Base-by-base conservation (phyloP, 1,140 invertebrate genomes). In the Aphaenogaster ashmeadi region DNA sequence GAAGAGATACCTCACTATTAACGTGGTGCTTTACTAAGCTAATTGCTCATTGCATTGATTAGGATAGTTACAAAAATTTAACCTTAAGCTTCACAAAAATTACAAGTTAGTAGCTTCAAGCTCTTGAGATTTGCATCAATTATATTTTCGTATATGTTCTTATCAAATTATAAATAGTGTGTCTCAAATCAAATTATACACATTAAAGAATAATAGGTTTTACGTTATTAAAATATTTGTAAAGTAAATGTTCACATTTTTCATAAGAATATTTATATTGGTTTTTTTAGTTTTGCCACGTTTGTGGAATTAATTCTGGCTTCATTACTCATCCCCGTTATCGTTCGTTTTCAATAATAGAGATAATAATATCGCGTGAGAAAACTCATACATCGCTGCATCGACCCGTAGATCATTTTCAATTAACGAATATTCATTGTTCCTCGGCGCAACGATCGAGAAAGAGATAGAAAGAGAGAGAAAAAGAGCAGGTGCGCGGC, bases 1-100 rank as follows among this genome's bases (percentile, higher is more conserved):
- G 4, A 83, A 62, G 27, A 84, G 56, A 84, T 74, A 84, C 33
- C 69, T 83, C 41, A 13, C 41, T 83, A 36, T 83, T 83, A 83
- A 58, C 41, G 38, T 41, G 67, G 13, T 27, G 41, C 80, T 83
- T 74, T 60, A 47, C 54, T 50, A 72, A 62, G 38, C 33, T 84
- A 87, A 88, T 75, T 88, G 81, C 44, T 41, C 60, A 44, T 84
- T 56, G 50, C 21, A 71, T 71, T 71, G 72, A 81, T 81, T 72
- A 54, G 8, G 38, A 60, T 62, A 81, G n/a, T 72, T 71, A 44
- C 21, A 41, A 81, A 54, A 44, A 81, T 72, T 81, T 71, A 27
- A 44, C 5, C 4, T 81, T 21, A 64, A 71, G 38, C 6, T 47
- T n/a, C 13, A 13, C 2, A 41, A 81, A 72, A 81, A 44, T 41